Evolutionary conservation across 2,797 vertebrate genomes (phyloP).

Genomic region (Anabacerthia variegaticeps): DNA sequence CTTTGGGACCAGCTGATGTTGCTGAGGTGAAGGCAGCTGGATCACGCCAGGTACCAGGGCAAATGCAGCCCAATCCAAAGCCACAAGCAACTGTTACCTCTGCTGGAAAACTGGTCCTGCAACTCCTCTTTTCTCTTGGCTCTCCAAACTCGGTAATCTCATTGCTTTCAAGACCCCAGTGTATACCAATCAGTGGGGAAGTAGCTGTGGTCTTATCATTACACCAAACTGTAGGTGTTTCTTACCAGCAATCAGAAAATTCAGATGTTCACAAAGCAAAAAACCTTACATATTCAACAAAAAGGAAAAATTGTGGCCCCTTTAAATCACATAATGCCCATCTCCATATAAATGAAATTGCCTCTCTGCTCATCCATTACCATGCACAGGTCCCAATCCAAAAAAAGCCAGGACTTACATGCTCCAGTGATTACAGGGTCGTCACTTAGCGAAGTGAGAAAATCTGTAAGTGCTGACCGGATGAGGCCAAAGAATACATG

Average conservation of each 20-base stretch:
- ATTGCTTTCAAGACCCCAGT: neutral
- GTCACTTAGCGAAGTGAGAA: neutral
- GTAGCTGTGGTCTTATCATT: neutral
- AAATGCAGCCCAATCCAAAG: neutral
- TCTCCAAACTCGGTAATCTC: neutral
- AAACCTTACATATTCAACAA: neutral
- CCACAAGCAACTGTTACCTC: neutral
- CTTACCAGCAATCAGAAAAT: neutral
- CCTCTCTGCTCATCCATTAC: neutral
- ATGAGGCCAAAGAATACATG: neutral
- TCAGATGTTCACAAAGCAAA: neutral
- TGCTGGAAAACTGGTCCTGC: neutral
- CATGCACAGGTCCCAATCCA: accelerated
- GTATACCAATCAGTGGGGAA: neutral
- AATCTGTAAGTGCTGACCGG: neutral
- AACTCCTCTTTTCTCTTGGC: neutral
- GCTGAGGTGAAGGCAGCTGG: neutral
- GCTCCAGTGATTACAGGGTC: neutral
- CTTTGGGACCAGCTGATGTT: neutral
- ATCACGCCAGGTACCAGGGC: neutral
- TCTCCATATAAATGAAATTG: neutral
- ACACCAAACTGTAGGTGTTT: neutral
- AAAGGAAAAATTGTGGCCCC: neutral
- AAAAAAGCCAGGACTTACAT: neutral
- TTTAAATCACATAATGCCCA: neutral